Conservation (phyloP, 2,797 vertebrate genomes). For the Nasua narica region DNA sequence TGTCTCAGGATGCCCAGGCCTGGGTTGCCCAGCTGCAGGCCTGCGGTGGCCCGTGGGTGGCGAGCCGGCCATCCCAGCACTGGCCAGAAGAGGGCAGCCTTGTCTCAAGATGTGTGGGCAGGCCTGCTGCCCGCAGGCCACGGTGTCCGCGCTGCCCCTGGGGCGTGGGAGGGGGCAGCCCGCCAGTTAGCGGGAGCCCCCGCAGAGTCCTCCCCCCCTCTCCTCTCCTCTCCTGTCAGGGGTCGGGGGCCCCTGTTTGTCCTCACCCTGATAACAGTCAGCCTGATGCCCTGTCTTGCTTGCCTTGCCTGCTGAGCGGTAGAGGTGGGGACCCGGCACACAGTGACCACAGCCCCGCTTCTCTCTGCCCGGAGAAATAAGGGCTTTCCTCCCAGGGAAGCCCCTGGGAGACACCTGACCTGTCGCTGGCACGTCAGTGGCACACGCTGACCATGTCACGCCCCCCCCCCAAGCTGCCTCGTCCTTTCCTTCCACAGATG, state of each 20-base stretch:
- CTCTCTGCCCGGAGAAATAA: neutral
- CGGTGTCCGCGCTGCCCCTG: neutral
- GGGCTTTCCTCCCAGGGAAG: neutral
- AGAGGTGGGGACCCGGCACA: neutral
- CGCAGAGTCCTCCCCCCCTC: no score
- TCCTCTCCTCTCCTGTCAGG: neutral
- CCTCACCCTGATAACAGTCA: neutral
- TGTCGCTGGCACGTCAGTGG: no score
- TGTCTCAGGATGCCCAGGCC: neutral
- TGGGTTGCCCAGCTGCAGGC: neutral
- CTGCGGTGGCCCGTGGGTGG: neutral
- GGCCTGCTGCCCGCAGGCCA: neutral
- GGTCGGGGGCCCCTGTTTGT: neutral
- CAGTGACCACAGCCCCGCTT: neutral
- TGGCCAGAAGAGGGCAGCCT: slow-evolving; percentile 83
- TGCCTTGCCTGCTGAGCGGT: neutral
- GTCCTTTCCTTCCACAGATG: neutral
- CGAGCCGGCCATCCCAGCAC: neutral
- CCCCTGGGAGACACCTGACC: neutral
- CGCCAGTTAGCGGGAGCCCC: neutral
- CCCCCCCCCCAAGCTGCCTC: accelerated
- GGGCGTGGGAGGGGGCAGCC: accelerated
- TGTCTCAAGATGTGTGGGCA: slow-evolving; percentile 41
- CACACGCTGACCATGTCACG: neutral
- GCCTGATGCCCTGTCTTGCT: neutral